A percentile compares a stretch with the other conserved stretches of the same genome.
Conservation (phyloP, 2,113 vertebrate species). For the Takifugu bimaculatus region DNA sequence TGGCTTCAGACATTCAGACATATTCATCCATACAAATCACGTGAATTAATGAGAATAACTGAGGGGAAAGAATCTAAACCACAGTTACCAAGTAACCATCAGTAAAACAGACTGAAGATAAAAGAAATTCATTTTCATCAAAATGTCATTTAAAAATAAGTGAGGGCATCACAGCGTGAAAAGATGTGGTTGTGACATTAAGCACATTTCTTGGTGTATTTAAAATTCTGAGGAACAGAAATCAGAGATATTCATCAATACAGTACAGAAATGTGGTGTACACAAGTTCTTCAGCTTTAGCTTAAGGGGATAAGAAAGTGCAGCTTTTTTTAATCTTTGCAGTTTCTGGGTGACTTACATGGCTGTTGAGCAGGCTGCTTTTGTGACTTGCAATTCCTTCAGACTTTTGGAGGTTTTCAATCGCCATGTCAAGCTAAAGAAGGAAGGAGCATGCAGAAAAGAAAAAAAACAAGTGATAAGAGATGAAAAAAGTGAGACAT, state of each 20-base stretch:
- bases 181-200: not conserved
- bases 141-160: conserved; percentile 4
- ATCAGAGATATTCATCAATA: not conserved
- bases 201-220: conserved; percentile 3
- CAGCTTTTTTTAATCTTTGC: conserved; percentile 54
- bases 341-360: conserved; percentile 89
- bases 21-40: too few relatives aligned
- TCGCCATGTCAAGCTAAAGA: conserved; percentile 99
- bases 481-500: conserved; percentile 45
- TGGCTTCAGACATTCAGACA: too few relatives aligned
- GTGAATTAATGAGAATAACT: too few relatives aligned
- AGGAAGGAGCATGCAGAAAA: conserved; percentile 74
- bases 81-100: not conserved
- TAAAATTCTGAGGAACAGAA: conserved; percentile 7
- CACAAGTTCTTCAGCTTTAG: conserved; percentile 21
- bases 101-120: conserved; percentile 4
- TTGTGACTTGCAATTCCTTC: conserved; percentile 99
- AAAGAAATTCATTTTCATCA: conserved; percentile 3
- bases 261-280: conserved; percentile 24
- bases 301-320: conserved; percentile 16
- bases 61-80: too few relatives aligned
- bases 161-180: conserved; percentile 1
- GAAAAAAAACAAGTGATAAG: conserved; percentile 70
- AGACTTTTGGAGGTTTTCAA: conserved; percentile 99
- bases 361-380: conserved; percentile 99